Base-by-base conservation (phyloP, 2,113 vertebrate genomes). In the Corynorhinus townsendii region DNA sequence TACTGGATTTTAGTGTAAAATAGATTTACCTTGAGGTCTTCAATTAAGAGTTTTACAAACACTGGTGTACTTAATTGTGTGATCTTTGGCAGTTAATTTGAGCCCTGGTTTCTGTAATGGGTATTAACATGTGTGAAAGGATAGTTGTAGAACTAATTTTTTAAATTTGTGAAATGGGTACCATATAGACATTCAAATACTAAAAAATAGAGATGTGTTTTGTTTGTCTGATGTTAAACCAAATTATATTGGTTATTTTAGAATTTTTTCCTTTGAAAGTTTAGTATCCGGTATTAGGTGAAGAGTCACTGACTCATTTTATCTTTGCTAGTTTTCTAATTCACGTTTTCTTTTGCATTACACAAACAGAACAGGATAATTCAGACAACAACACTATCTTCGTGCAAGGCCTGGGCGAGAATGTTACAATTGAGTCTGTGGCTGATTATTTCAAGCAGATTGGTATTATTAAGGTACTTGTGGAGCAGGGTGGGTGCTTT, bases 381-480 rank as follows among this genome's bases (percentile, higher is more conserved):
- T 99, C 99, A 45, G 99, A 99, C 97, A 99, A 99, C 97, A 99
- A 99, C 98, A 99, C 99, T 93, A 99, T 99, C 98, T 99, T 99
- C 52, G 99, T 99, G 30, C 99, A 99, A 98, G 99, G 99, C 75
- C 98, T 99, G 85, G 99, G 99, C 4, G 99, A 99, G 93, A 98
- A 98, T 88, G 99, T 99, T 90, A 99, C 99, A 4, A 99, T 99
- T 0, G 99, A 99, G 43, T 98, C 99, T 0, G 99, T 99, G 69
- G 99, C 99, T 4, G 99, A 99, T 47, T 99, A 99, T 93, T 99
- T 99, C 94, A 99, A 99, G 95, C 99, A 99, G 98, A 99, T 99
- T 14, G 99, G 99, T 52, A 99, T 99, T 91, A 99, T 99, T 75
- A 99, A 99, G 99, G 99, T 99, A 95, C 52, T 72, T 11, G 9